Evolutionary conservation across 2,113 vertebrate genomes (phyloP).

Genomic region (Oceanites oceanicus): DNA sequence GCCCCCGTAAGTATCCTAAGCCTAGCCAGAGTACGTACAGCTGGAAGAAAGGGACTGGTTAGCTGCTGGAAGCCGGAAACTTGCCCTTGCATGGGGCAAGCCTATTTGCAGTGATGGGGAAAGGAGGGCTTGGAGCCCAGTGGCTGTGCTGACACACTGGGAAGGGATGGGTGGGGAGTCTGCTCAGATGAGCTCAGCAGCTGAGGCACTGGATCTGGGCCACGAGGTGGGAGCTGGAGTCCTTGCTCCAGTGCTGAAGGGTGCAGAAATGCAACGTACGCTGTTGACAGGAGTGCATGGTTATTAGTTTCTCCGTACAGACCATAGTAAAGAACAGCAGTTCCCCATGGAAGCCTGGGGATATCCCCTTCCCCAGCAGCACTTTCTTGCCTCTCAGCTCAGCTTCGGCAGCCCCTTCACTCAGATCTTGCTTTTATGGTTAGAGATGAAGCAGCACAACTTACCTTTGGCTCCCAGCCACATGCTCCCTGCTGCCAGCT

Average conservation of each 20-base stretch:
- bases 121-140: background rate
- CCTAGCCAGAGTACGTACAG: background rate
- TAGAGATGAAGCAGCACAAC: background rate
- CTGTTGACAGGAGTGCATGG: background rate
- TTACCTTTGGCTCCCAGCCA: background rate
- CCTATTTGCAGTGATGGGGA: background rate
- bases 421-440: background rate
- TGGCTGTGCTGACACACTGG: background rate
- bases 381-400: background rate
- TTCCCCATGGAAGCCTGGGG: background rate
- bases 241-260: background rate
- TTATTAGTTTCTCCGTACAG: background rate
- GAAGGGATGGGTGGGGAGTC: background rate
- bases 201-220: background rate
- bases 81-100: background rate
- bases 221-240: background rate
- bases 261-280: accelerated
- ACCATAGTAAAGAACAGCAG: background rate
- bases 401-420: background rate
- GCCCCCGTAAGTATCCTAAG: background rate
- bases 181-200: background rate
- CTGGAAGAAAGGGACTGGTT: background rate
- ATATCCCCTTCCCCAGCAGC: background rate
- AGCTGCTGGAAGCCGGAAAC: background rate
- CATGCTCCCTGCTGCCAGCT: background rate